These are phyloP conservation scores for Nematostella vectensis DNA, from an alignment of 92 coral and sea anemone species.

Conservation along the genomic window DNA sequence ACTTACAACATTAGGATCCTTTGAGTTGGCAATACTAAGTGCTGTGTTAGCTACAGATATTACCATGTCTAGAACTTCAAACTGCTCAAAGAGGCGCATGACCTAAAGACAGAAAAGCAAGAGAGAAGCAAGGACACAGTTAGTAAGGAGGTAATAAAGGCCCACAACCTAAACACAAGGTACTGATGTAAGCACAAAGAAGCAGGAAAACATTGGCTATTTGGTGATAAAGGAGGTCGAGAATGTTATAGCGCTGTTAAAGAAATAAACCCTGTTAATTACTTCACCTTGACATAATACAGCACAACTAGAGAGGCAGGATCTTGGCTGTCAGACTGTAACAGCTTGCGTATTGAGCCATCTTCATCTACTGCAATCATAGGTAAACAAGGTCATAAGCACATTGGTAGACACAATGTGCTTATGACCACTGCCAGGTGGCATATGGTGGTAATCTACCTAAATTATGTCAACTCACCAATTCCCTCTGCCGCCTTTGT, in stretches of 20 bases:
- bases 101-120: slow-evolving; percentile 36
- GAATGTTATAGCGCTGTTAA: no score
- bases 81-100: slow-evolving; percentile 93
- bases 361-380: no score
- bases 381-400: slow-evolving; percentile 15
- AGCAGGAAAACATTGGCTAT: no score
- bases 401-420: not conserved
- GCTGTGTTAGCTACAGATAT: slow-evolving; percentile 76
- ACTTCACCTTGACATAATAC: slow-evolving; percentile 89
- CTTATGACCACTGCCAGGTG: not conserved
- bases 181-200: no score
- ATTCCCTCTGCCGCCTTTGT: slow-evolving; percentile 67
- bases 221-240: no score
- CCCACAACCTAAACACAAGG: no score
- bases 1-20: slow-evolving; percentile 84
- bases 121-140: no score
- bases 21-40: slow-evolving; percentile 58
- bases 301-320: slow-evolving; percentile 48
- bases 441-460: no score
- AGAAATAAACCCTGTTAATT: no score
- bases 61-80: slow-evolving; percentile 85
- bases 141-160: not conserved
- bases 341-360: slow-evolving; percentile 48
- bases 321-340: slow-evolving; percentile 56
- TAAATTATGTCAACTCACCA: slow-evolving; percentile 67